Evolutionary conservation across 2,797 vertebrate species (phyloP).

Genomic region (Gastrophryne carolinensis): DNA sequence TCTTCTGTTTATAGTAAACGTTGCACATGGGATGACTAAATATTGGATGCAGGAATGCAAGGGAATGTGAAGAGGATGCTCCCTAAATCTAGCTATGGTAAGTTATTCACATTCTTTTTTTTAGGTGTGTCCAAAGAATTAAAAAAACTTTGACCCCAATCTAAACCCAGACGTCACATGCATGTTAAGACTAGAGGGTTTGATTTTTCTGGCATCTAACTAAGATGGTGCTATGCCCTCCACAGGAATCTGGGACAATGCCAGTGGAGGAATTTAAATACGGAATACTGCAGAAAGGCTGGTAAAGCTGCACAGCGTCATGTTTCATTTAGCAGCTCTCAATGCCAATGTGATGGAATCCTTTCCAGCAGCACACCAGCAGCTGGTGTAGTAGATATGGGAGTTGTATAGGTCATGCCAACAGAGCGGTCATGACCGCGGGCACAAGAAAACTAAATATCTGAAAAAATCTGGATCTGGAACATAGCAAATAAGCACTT

Average conservation of each 20-base stretch:
- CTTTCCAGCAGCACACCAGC: background rate
- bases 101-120: background rate
- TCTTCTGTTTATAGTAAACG: background rate
- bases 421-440: background rate
- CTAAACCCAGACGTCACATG: background rate
- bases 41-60: background rate
- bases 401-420: background rate
- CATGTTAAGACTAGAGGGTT: slow-evolving; percentile 31
- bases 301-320: slow-evolving; percentile 30
- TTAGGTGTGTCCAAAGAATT: slow-evolving; percentile 15
- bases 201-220: slow-evolving; percentile 19
- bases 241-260: slow-evolving; percentile 23
- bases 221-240: slow-evolving; percentile 16
- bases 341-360: background rate
- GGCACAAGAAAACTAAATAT: too few relatives aligned
- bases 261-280: slow-evolving; percentile 3
- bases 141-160: slow-evolving; percentile 24
- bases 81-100: background rate
- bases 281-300: background rate
- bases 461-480: too few relatives aligned
- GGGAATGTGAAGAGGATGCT: background rate
- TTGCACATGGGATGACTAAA: background rate
- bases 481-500: too few relatives aligned
- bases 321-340: background rate
- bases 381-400: slow-evolving; percentile 14